Conservation (phyloP, 2,797 vertebrate genomes). For the Amniataba percoides region DNA sequence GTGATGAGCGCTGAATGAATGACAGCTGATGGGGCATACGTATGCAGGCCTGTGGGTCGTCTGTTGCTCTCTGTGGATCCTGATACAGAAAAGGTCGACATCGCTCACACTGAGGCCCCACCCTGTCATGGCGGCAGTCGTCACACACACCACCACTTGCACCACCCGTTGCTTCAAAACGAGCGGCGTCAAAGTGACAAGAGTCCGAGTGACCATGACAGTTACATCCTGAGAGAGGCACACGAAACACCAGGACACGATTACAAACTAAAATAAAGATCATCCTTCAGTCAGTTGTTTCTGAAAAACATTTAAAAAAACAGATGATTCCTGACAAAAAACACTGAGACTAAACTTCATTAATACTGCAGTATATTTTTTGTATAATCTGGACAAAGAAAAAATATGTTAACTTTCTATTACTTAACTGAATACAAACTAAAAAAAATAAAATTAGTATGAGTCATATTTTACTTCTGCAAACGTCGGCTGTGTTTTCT, state of each 20-base stretch:
- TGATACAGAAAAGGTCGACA: slow-evolving; percentile 86
- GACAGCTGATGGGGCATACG: slow-evolving; percentile 76
- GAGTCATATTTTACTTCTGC: slow-evolving; percentile 85
- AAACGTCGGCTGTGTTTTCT: slow-evolving; percentile 77
- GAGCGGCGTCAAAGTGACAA: slow-evolving; percentile 87
- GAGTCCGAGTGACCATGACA: slow-evolving; percentile 89
- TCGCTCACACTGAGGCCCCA: slow-evolving; percentile 88
- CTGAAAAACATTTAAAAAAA: neutral
- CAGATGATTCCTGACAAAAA: neutral
- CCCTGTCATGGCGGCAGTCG: slow-evolving; percentile 86
- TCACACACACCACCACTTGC: slow-evolving; percentile 90
- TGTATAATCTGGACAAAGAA: neutral
- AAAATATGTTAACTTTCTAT: neutral
- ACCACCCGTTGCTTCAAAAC: slow-evolving; percentile 77
- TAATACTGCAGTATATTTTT: neutral
- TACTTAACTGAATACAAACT: no score
- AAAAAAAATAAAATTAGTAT: no score
- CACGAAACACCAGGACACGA: accelerated
- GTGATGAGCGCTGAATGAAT: neutral
- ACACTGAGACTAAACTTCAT: neutral
- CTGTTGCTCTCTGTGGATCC: slow-evolving; percentile 80
- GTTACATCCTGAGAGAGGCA: slow-evolving; percentile 83
- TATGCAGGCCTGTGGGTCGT: slow-evolving; percentile 85
- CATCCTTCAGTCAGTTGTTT: no score
- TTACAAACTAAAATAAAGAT: neutral